phyloP scores from a whole-genome alignment of 2,113 vertebrate genomes.

The Pseudolaguvia tuberculata region DNA sequence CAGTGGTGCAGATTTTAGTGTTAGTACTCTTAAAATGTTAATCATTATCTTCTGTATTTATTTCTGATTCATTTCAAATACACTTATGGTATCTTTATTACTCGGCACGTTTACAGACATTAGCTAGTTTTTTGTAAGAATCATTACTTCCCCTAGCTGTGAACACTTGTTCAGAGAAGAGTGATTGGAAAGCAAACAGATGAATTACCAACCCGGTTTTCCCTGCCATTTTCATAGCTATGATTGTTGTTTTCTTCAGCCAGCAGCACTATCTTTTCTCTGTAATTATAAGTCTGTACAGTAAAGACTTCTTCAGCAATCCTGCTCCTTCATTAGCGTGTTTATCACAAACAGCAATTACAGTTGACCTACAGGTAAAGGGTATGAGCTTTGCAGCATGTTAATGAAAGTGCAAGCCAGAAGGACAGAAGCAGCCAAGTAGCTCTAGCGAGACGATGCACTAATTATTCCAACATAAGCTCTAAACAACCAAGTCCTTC shows the following conservation, averaged over 20 bases:
- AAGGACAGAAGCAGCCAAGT: conserved; percentile 19
- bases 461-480: conserved; percentile 25
- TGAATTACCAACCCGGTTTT: not conserved
- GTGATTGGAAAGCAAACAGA: conserved; percentile 16
- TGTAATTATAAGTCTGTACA: conserved; percentile 17
- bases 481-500: conserved; percentile 36
- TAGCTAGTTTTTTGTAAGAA: not conserved
- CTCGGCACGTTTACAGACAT: not conserved
- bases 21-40: not conserved
- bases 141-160: conserved; percentile 6
- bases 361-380: conserved; percentile 49
- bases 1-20: not conserved
- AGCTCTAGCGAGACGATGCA: conserved; percentile 30
- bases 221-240: not conserved
- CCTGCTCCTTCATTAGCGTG: conserved; percentile 44
- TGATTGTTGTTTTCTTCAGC: conserved; percentile 6
- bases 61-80: conserved; percentile 16
- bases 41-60: conserved; percentile 12
- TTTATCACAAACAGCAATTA: conserved; percentile 50
- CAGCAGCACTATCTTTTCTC: not conserved
- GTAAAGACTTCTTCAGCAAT: conserved; percentile 16
- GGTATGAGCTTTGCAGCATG: conserved; percentile 23
- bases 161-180: conserved; percentile 2
- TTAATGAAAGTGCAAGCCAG: conserved; percentile 32
- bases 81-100: not conserved